Evolutionary conservation across 2,888 invertebrate species (phyloP).

Genomic region (Odontocerum albicorne): DNA sequence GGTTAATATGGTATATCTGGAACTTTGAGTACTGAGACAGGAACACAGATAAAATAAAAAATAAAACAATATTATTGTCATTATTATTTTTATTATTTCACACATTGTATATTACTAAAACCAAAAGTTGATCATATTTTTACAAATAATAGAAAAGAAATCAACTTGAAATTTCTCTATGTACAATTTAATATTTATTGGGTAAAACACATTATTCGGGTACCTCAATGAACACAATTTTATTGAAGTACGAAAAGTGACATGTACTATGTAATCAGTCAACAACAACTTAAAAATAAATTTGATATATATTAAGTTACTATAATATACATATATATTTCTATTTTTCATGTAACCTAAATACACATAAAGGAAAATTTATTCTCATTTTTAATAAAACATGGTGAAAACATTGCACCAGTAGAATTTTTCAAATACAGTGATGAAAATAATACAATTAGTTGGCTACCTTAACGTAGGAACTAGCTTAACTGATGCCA

Average conservation of each 20-base stretch:
- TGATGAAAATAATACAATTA: too few relatives aligned
- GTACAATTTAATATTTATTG: constrained; percentile 12
- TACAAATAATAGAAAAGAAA: constrained; percentile 2
- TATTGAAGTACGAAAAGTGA: constrained; percentile 16
- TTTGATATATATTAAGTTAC: not conserved
- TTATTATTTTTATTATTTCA: constrained; percentile 3
- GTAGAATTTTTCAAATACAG: too few relatives aligned
- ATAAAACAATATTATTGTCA: not conserved
- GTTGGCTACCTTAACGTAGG: too few relatives aligned
- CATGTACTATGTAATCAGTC: constrained; percentile 24
- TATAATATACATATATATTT: not conserved
- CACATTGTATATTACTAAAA: constrained; percentile 11
- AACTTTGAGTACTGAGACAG: too few relatives aligned
- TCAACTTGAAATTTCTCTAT: constrained; percentile 10
- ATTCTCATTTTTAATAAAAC: too few relatives aligned
- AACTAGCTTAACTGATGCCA: too few relatives aligned
- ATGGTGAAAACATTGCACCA: too few relatives aligned
- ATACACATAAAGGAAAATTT: too few relatives aligned
- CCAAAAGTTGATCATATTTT: not conserved
- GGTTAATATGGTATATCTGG: too few relatives aligned
- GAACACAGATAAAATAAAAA: too few relatives aligned
- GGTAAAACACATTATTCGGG: not conserved
- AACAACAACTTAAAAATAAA: constrained; percentile 23
- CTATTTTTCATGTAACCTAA: too few relatives aligned
- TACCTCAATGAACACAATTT: constrained; percentile 13